Conservation (phyloP, 2,797 vertebrate species). For the Gymnothorax javanicus region DNA sequence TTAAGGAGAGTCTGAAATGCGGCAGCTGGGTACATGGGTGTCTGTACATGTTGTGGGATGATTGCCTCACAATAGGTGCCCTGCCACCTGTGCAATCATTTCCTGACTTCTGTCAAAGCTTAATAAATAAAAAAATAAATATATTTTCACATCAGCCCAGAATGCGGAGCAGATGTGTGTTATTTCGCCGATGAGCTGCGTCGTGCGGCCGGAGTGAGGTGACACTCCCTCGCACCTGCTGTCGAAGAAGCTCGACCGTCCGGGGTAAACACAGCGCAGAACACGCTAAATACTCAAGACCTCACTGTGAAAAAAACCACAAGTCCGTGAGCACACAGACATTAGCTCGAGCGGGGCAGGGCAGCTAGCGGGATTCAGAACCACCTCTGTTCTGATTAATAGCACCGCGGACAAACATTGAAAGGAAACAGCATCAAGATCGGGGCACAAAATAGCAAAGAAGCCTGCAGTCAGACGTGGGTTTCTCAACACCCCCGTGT, state of each 20-base stretch:
- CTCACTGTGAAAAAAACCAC: slow-evolving; percentile 25
- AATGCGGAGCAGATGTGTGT: slow-evolving; percentile 65
- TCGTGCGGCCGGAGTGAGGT: slow-evolving; percentile 64
- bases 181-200: slow-evolving; percentile 66
- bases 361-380: slow-evolving; percentile 23
- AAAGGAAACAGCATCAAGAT: not conserved
- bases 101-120: no score
- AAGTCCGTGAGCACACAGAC: slow-evolving; percentile 52
- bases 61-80: no score
- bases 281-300: slow-evolving; percentile 42
- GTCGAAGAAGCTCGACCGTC: slow-evolving; percentile 50
- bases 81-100: no score
- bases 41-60: no score
- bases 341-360: slow-evolving; percentile 39
- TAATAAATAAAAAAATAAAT: no score
- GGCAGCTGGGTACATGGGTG: no score
- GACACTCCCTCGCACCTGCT: slow-evolving; percentile 56
- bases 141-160: slow-evolving; percentile 60
- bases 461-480: not conserved
- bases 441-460: not conserved
- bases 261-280: slow-evolving; percentile 51
- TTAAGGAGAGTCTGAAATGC: not conserved
- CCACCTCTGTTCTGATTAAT: slow-evolving; percentile 22
- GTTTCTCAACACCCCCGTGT: slow-evolving; percentile 2
- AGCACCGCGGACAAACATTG: slow-evolving; percentile 17